phyloP scores from a whole-genome alignment of 2,113 vertebrate species.

The Scytalopus superciliaris region DNA sequence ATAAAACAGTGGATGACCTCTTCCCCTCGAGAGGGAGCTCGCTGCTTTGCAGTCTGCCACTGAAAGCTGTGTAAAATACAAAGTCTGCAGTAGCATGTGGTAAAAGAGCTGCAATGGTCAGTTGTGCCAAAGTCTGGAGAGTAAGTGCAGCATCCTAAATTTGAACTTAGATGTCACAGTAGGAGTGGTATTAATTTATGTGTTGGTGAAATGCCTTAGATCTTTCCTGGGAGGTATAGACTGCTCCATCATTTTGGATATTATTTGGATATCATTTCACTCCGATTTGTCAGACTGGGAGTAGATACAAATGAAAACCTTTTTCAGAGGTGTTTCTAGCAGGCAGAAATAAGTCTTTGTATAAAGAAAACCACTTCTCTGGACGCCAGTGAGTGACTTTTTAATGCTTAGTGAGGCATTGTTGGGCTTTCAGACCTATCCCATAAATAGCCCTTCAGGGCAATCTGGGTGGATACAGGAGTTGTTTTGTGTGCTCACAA shows the following conservation, averaged over 20 bases:
- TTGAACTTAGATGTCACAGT: background rate
- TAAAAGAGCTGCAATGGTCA: background rate
- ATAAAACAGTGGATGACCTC: background rate
- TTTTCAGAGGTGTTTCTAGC: background rate
- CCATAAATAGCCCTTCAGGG: background rate
- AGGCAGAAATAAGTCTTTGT: background rate
- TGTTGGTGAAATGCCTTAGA: background rate
- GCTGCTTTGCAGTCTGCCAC: background rate
- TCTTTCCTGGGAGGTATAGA: background rate
- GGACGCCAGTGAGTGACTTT: background rate
- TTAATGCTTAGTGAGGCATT: background rate
- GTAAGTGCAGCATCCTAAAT: background rate
- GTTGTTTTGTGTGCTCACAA: background rate
- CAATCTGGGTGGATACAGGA: background rate
- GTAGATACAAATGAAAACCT: background rate
- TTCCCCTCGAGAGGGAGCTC: background rate
- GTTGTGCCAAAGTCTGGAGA: background rate
- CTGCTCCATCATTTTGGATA: background rate
- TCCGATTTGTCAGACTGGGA: background rate
- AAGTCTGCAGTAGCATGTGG: background rate
- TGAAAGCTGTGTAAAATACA: background rate
- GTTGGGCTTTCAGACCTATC: background rate
- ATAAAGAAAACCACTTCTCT: background rate
- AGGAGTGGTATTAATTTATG: background rate
- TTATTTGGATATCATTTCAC: background rate